phyloP scores from a whole-genome alignment of 2,797 vertebrate species.

The Otus scops region DNA sequence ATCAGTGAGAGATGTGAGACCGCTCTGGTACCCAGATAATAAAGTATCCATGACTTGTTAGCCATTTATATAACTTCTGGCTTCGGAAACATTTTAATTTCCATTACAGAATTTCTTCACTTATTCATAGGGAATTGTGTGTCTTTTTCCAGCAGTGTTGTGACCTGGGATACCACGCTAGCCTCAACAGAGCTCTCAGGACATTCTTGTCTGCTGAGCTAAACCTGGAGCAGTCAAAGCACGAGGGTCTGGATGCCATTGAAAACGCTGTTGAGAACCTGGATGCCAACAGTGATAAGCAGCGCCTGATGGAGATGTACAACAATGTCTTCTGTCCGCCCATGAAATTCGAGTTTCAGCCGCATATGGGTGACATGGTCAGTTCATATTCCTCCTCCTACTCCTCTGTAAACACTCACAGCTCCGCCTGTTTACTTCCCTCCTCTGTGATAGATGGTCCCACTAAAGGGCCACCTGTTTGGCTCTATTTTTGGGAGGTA shows the following conservation, averaged over 20 bases:
- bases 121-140: background rate
- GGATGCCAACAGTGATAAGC: slow-evolving; percentile 94
- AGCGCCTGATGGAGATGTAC: slow-evolving; percentile 97
- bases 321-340: slow-evolving; percentile 97
- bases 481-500: background rate
- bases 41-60: fast-evolving
- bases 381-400: slow-evolving; percentile 29
- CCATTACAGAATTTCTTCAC: fast-evolving
- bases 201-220: slow-evolving; percentile 96
- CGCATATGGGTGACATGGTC: slow-evolving; percentile 97
- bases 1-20: background rate
- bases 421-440: background rate
- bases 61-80: fast-evolving
- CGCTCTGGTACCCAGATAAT: background rate
- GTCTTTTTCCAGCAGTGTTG: slow-evolving; percentile 87
- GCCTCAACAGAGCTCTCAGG: slow-evolving; percentile 91
- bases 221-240: slow-evolving; percentile 94
- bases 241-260: slow-evolving; percentile 90
- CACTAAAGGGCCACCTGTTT: background rate
- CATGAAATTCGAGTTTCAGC: slow-evolving; percentile 97
- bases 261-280: slow-evolving; percentile 93
- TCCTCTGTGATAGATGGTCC: fast-evolving
- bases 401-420: background rate
- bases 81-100: fast-evolving
- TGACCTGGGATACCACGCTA: slow-evolving; percentile 97